phyloP scores from a whole-genome alignment of 2,113 vertebrate genomes.

The Boulengerochromis microlepis region DNA sequence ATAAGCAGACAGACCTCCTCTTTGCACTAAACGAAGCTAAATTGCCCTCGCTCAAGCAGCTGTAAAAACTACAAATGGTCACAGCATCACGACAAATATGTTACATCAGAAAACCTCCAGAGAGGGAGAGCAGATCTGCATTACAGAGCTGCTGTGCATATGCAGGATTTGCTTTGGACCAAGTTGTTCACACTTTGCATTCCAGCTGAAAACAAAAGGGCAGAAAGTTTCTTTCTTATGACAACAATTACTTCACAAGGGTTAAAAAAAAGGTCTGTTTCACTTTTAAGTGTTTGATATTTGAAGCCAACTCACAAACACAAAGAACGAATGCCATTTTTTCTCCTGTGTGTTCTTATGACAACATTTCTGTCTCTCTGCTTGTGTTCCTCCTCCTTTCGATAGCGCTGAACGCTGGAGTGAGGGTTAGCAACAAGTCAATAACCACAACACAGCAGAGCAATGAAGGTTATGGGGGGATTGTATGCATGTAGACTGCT shows the following conservation, averaged over 20 bases:
- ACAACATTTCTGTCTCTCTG: background rate
- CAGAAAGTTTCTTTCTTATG: background rate
- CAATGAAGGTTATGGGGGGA: conserved; percentile 46
- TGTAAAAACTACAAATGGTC: background rate
- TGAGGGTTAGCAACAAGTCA: conserved; percentile 65
- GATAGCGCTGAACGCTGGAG: conserved; percentile 50
- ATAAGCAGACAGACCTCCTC: background rate
- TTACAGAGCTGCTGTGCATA: background rate
- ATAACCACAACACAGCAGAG: conserved; percentile 51
- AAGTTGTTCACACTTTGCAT: background rate
- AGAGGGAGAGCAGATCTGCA: background rate
- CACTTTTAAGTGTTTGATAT: background rate
- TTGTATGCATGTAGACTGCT: conserved; percentile 34
- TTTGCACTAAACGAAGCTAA: background rate
- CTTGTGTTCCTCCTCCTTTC: conserved; percentile 12
- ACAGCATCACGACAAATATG: background rate
- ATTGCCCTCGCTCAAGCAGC: background rate
- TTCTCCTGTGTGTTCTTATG: conserved; percentile 23
- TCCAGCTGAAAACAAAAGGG: background rate
- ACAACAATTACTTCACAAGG: background rate
- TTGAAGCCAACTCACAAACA: background rate
- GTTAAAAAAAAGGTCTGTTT: background rate
- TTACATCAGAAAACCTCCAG: conserved; percentile 23
- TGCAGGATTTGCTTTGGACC: background rate
- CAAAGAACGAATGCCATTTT: conserved; percentile 9